These are phyloP conservation scores for Phragmatobia fuliginosa DNA, from an alignment of 2,888 invertebrate genomes.

Conservation along the genomic window DNA sequence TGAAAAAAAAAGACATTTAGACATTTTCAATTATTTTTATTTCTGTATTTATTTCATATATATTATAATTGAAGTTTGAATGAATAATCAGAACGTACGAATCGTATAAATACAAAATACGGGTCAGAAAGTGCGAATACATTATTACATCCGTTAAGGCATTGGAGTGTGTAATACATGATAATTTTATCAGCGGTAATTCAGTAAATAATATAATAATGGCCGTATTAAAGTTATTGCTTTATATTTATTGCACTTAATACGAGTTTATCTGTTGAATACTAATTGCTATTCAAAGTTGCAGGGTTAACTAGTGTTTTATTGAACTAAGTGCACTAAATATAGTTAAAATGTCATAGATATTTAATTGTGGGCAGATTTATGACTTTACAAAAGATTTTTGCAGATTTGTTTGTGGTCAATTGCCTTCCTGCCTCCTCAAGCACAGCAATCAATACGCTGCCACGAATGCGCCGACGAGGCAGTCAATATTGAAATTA, in stretches of 20 bases:
- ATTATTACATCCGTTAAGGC: neutral
- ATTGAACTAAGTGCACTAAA: neutral
- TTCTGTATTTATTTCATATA: too few species aligned
- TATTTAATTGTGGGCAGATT: neutral
- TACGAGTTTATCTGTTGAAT: neutral
- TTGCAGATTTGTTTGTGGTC: too few species aligned
- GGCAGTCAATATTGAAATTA: too few species aligned
- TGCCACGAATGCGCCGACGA: too few species aligned
- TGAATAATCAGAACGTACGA: neutral
- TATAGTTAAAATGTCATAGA: neutral
- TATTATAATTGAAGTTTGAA: too few species aligned
- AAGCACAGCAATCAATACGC: too few species aligned
- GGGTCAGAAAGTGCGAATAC: neutral
- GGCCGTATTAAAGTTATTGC: neutral
- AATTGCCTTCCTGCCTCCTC: too few species aligned
- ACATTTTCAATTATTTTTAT: too few species aligned
- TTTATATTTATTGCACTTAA: neutral
- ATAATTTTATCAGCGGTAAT: neutral
- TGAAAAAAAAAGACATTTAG: too few species aligned
- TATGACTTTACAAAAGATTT: too few species aligned
- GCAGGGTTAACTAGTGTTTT: constrained; percentile 7
- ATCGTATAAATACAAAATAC: neutral
- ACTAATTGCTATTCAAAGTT: neutral
- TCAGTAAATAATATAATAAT: neutral
- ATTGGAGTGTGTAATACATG: neutral